phyloP scores from a whole-genome alignment of 2,797 vertebrate genomes.

The Capromys pilorides region DNA sequence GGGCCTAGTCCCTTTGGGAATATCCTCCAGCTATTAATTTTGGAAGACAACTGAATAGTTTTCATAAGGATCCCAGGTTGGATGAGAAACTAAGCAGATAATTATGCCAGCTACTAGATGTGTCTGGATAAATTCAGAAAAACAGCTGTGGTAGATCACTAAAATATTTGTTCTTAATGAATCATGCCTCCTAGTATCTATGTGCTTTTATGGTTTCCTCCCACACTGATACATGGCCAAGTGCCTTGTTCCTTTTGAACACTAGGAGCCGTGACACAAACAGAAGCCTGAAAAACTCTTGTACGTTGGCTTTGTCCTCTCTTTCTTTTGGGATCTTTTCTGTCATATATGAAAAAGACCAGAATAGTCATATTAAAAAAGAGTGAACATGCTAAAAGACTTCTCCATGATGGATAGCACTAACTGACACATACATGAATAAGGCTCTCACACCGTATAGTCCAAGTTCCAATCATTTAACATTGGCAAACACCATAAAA shows the following conservation, averaged over 20 bases:
- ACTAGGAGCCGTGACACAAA: slow-evolving; percentile 63
- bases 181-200: slow-evolving; percentile 56
- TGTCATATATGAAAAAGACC: slow-evolving; percentile 17
- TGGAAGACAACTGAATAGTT: slow-evolving; percentile 61
- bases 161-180: slow-evolving; percentile 63
- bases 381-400: background rate
- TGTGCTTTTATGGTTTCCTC: slow-evolving; percentile 51
- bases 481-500: background rate
- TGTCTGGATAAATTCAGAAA: slow-evolving; percentile 61
- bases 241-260: slow-evolving; percentile 27
- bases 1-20: slow-evolving; percentile 1
- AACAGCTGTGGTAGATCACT: slow-evolving; percentile 58
- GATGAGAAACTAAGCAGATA: slow-evolving; percentile 60
- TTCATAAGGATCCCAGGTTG: slow-evolving; percentile 34
- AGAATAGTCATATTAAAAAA: background rate
- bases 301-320: slow-evolving; percentile 10
- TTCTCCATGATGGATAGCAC: background rate
- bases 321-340: slow-evolving; percentile 36
- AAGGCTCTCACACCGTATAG: background rate
- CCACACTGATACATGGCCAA: slow-evolving; percentile 27
- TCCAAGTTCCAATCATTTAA: background rate
- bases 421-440: background rate
- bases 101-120: slow-evolving; percentile 41
- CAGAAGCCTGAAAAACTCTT: slow-evolving; percentile 54
- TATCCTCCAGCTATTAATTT: slow-evolving; percentile 56